Evolutionary conservation across 2,888 invertebrate genomes (phyloP), one percentile per base, ranked within the genome.

Genomic region (Lomographa bimaculata): DNA sequence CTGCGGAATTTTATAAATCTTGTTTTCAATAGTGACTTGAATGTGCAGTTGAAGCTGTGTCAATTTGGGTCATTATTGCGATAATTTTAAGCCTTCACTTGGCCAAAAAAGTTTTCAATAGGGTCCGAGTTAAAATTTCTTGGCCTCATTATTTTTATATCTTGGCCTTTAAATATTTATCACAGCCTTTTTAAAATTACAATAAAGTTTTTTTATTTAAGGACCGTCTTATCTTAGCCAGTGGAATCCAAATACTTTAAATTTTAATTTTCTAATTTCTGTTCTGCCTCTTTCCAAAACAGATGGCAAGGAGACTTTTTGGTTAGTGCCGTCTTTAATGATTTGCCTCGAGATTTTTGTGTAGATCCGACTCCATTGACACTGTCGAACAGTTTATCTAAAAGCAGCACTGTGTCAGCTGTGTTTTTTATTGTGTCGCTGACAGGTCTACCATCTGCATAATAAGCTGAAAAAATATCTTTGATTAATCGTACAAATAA

Each of bases 121-220:
- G 48, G 42, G 7, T 50, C 42, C 2, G 44, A 41, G 24, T 50
- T 54, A 6, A 48, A 54, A 21, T 42, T 50, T 25, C 52, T 11
- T 1, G 50, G 42, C 5, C 45, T 14, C 44, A 46, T 14, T 14
- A 14, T 14, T 14, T 14, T 14, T 14, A 3, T 14, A 14, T 14
- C 4, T 14, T 14, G 14, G 14, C 14, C 4, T 14, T 14, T 43
- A 7, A 24, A 24, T 2, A 25, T 25, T 7, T 25, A 7, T 16
- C 16, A 16, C 16, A 26, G 16, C 11, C 16, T 7, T 18, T 21
- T 18, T 19, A 17, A 12, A 4, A 8, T 19, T 2, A 27, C 5
- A 8, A 27, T 20, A 10, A 7, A n/a, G n/a, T 5, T 27, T 8
- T 1, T 17, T 5, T 20, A 18, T 7, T 6, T 12, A 19, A 2